phyloP scores from a whole-genome alignment of 2,888 invertebrate genomes.

The Plebejus anna region DNA sequence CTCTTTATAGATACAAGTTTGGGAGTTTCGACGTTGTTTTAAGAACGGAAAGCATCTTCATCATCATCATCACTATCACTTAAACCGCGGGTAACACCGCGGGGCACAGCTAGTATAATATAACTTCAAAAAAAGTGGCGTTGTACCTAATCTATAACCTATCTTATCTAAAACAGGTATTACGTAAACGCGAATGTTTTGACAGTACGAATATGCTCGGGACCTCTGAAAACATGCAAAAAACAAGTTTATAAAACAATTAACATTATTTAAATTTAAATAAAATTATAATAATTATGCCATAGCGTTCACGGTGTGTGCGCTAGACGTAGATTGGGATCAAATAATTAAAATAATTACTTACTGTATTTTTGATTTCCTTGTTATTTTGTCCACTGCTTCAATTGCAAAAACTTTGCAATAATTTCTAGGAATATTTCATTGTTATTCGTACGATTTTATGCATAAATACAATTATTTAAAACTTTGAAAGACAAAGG shows the following conservation, averaged over 20 bases:
- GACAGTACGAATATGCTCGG: not conserved
- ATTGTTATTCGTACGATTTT: not conserved
- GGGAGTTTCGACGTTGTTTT: too few species aligned
- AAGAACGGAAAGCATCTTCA: too few species aligned
- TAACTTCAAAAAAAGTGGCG: too few species aligned
- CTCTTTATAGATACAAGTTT: too few species aligned
- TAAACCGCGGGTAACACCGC: too few species aligned
- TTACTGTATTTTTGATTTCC: not conserved
- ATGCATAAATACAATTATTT: too few species aligned
- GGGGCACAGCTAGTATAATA: too few species aligned
- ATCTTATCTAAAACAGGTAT: not conserved
- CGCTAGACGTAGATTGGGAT: conserved; percentile 3
- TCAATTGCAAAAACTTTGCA: not conserved
- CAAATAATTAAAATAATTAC: not conserved
- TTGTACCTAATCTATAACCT: too few species aligned
- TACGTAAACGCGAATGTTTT: not conserved
- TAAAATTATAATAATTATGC: not conserved
- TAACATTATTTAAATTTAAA: conserved; percentile 1
- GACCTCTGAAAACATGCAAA: not conserved
- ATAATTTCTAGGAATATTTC: not conserved
- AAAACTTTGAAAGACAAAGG: too few species aligned
- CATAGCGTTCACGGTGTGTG: not conserved
- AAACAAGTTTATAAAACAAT: conserved; percentile 4
- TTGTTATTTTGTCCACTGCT: not conserved
- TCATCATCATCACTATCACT: too few species aligned